Conservation (phyloP, 1,140 invertebrate genomes). For the Pararge aegeria region DNA sequence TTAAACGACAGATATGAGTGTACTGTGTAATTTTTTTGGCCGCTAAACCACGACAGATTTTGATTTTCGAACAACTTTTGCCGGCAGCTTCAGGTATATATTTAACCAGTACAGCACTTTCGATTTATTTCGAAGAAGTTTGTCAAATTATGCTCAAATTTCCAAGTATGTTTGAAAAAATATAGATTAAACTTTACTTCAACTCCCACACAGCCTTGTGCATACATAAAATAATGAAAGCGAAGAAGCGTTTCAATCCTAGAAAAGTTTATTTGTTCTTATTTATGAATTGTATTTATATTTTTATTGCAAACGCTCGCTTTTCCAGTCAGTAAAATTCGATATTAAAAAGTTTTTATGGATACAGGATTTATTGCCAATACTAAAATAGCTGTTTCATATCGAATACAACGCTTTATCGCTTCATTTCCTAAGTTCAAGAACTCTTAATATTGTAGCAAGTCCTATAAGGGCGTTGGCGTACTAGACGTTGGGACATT, state of each 20-base stretch:
- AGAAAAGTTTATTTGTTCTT: not conserved
- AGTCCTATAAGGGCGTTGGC: not conserved
- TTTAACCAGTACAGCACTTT: too few species aligned
- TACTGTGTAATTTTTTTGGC: too few species aligned
- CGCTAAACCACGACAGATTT: too few species aligned
- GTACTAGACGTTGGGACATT: not conserved
- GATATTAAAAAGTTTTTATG: constrained; percentile 10
- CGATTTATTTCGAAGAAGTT: too few species aligned
- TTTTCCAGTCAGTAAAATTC: constrained; percentile 6
- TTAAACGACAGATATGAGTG: too few species aligned
- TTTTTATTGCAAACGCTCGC: constrained; percentile 1
- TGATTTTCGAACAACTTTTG: too few species aligned
- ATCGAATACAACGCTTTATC: constrained; percentile 7
- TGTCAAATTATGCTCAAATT: too few species aligned
- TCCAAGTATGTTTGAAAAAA: too few species aligned
- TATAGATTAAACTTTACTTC: too few species aligned
- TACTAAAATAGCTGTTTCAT: constrained; percentile 11
- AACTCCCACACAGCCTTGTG: too few species aligned
- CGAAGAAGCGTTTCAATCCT: not conserved
- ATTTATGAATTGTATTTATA: constrained; percentile 2
- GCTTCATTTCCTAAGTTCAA: constrained; percentile 8
- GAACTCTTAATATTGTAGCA: constrained; percentile 4
- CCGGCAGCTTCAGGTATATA: too few species aligned
- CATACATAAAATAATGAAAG: not conserved
- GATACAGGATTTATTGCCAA: not conserved